Evolutionary conservation across 2,113 vertebrate genomes (phyloP).

Genomic region (Lamprologus tigripictilis): DNA sequence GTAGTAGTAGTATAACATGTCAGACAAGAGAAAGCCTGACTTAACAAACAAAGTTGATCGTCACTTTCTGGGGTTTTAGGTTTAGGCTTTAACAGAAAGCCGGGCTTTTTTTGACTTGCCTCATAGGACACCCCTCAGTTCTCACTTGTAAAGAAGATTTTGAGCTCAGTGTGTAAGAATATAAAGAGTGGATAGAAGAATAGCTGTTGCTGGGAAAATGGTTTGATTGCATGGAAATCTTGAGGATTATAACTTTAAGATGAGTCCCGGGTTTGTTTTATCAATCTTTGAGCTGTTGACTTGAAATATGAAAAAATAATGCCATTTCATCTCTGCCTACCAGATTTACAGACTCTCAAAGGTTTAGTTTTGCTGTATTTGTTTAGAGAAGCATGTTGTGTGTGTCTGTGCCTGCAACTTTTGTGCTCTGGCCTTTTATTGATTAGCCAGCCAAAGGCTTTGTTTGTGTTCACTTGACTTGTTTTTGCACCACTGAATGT

Average conservation of each 20-base stretch:
- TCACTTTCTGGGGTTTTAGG: neutral
- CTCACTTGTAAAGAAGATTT: neutral
- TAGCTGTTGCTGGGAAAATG: neutral
- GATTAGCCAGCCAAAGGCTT: conserved; percentile 17
- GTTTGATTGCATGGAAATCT: neutral
- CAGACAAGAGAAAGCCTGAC: neutral
- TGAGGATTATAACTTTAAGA: neutral
- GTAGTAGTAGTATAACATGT: neutral
- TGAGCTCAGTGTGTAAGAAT: neutral
- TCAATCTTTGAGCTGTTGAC: neutral
- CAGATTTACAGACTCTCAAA: neutral
- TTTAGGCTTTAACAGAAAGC: neutral
- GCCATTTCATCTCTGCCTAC: neutral
- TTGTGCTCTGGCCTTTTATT: conserved; percentile 26
- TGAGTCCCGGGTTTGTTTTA: neutral
- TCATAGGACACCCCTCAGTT: neutral
- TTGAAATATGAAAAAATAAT: neutral
- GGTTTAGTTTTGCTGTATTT: neutral
- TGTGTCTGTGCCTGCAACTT: neutral
- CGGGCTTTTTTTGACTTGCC: neutral
- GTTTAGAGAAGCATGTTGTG: neutral
- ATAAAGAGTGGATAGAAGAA: neutral
- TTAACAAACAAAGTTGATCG: neutral
- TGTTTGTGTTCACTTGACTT: conserved; percentile 36
- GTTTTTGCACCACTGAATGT: conserved; percentile 13